Conservation (phyloP, 2,113 vertebrate species). For the Chrysemys picta region DNA sequence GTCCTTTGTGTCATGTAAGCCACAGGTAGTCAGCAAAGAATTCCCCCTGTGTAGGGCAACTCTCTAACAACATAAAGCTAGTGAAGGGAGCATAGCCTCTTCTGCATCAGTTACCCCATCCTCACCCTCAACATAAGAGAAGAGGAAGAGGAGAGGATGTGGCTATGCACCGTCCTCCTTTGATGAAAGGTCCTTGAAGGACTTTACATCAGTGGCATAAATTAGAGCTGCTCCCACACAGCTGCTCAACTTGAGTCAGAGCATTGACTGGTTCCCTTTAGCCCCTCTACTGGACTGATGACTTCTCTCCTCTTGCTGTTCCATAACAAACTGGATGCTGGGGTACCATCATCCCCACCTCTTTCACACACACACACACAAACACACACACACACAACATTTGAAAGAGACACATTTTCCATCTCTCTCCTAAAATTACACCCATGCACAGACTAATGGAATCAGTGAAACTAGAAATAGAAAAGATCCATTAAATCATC, state of each 20-base stretch:
- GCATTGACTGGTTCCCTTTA: not conserved
- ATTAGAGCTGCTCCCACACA: not conserved
- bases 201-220: not conserved
- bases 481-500: conserved; percentile 37
- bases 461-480: not conserved
- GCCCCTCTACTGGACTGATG: not conserved
- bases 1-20: not conserved
- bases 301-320: not conserved
- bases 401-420: not conserved
- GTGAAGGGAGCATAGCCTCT: not conserved
- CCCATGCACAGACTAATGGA: conserved; percentile 32
- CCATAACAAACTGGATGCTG: not conserved
- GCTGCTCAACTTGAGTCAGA: not conserved
- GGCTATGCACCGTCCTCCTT: not conserved
- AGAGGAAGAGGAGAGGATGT: not conserved
- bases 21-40: not conserved
- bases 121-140: not conserved
- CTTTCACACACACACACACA: not conserved
- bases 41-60: not conserved
- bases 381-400: not conserved
- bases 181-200: not conserved
- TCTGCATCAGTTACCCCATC: not conserved
- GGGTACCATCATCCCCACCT: not conserved
- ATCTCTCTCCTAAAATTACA: conserved; percentile 43
- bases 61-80: not conserved